Percentiles rank a stretch among this genome's conserved stretches.
Conservation (phyloP, 2,113 vertebrate species). For the Hyperoodon ampullatus region DNA sequence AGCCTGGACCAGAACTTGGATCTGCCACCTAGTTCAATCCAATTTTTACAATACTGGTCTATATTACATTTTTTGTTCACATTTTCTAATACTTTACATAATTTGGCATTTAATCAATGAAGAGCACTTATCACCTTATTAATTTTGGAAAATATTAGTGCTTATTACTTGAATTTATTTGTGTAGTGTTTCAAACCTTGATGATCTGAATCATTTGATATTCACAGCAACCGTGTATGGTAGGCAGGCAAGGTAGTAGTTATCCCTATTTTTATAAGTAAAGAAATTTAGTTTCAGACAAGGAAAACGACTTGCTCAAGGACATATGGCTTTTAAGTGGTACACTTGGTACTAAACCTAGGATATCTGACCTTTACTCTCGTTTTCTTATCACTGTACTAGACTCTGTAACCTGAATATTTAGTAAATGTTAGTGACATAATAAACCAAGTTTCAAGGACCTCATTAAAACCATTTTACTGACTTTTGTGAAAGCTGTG, state of each 20-base stretch:
- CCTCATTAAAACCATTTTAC: slow-evolving; percentile 48
- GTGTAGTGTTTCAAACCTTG: slow-evolving; percentile 9
- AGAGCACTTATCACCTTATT: slow-evolving; percentile 10
- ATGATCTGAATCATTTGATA: neutral
- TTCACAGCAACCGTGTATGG: neutral
- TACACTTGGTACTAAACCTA: neutral
- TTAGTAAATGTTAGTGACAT: slow-evolving; percentile 39
- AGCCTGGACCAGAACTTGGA: neutral
- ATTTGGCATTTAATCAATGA: slow-evolving; percentile 39
- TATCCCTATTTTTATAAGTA: neutral
- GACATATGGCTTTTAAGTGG: neutral
- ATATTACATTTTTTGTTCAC: slow-evolving; percentile 23
- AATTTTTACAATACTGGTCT: slow-evolving; percentile 32
- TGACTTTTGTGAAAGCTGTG: slow-evolving; percentile 38
- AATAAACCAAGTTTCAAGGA: slow-evolving; percentile 5
- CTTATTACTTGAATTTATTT: slow-evolving; percentile 41
- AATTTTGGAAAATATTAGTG: slow-evolving; percentile 17
- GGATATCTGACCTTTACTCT: neutral
- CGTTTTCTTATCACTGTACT: neutral
- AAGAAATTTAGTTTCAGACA: slow-evolving; percentile 30
- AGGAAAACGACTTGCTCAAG: slow-evolving; percentile 37
- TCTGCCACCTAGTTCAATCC: neutral
- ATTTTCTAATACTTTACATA: slow-evolving; percentile 53
- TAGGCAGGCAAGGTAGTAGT: neutral
- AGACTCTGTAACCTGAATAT: slow-evolving; percentile 7